Base-by-base conservation (phyloP, 92 coral and sea anemone species). In the Metridium senile region DNA sequence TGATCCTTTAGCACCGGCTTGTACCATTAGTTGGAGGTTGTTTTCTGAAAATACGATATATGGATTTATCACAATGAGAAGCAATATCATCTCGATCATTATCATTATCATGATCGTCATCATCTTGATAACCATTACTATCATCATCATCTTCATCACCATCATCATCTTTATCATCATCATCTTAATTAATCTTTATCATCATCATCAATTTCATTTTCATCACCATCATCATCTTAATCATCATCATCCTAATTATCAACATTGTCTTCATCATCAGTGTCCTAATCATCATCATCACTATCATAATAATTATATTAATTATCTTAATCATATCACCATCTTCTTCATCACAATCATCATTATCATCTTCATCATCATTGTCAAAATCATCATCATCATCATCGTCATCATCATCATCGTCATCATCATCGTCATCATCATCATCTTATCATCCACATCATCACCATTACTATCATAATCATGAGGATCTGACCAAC, bases 1-100 rank as follows among this genome's bases (percentile, higher is more conserved):
- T 1, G 98, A 94, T 0, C 98, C 98, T 87, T 94, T 94, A n/a
- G 98, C 98, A 29, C 98, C 98, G 11, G 98, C 81, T 67, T 86
- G 91, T 1, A 94, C 97, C 98, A 94, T 94, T 22, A 94, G 84
- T 85, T 94, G 98, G 25, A 94, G 97, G 72, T 89, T 94, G 80
- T 94, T 94, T 51, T 82, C 93, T 11, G 83, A 68, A 67, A 53
- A 58, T 59, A 61, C 28, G 21, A 23, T 4, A 19, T 9, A 58
- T n/a, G 0, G 26, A 4, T 2, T 4, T 25, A 22, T n/a, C n/a
- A n/a, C n/a, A n/a, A n/a, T n/a, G n/a, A n/a, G n/a, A n/a, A n/a
- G n/a, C n/a, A n/a, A n/a, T n/a, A 29, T 27, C 16, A 51, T 13
- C 19, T 18, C 61, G 13, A 39, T 39, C 8, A 39, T 39, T 13